Conservation (phyloP, 2,888 invertebrate species). For the Hecatera dysodea region DNA sequence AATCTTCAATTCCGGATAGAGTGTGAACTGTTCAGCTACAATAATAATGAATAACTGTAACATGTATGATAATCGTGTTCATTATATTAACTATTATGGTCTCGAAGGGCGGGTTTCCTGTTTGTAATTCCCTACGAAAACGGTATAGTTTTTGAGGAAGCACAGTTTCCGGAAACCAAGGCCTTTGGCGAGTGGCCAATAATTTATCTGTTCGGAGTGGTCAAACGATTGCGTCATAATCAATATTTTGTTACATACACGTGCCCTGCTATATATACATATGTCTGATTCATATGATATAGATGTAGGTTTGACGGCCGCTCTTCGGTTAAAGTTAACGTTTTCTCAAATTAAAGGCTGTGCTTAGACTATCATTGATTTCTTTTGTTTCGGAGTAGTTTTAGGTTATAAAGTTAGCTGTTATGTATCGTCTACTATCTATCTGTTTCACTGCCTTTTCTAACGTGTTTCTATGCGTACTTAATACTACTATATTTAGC, state of each 20-base stretch:
- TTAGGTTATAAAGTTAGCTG: slow-evolving; percentile 50
- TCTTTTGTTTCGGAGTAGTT: slow-evolving; percentile 48
- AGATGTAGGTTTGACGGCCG: slow-evolving; percentile 15
- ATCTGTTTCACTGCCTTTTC: slow-evolving; percentile 52
- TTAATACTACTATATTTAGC: slow-evolving; percentile 7
- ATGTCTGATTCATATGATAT: background rate
- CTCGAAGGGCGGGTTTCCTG: slow-evolving; percentile 21
- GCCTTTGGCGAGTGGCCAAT: background rate
- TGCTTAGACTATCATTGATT: slow-evolving; percentile 69
- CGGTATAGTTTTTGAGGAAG: background rate
- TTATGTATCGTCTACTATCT: slow-evolving; percentile 36
- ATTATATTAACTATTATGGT: slow-evolving; percentile 38
- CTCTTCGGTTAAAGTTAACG: slow-evolving; percentile 39
- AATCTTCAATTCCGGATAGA: slow-evolving; percentile 3
- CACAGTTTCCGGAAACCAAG: background rate
- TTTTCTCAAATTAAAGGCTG: slow-evolving; percentile 75
- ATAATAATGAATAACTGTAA: slow-evolving; percentile 15
- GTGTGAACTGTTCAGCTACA: slow-evolving; percentile 4
- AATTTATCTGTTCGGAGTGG: background rate
- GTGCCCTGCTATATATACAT: background rate
- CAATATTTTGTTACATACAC: background rate
- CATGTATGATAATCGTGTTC: slow-evolving; percentile 39
- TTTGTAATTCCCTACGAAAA: background rate
- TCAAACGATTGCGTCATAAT: slow-evolving; percentile 6
- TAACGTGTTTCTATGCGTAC: slow-evolving; percentile 20